Evolutionary conservation across 2,113 vertebrate species (phyloP).

Genomic region (Podarcis raffonei): DNA sequence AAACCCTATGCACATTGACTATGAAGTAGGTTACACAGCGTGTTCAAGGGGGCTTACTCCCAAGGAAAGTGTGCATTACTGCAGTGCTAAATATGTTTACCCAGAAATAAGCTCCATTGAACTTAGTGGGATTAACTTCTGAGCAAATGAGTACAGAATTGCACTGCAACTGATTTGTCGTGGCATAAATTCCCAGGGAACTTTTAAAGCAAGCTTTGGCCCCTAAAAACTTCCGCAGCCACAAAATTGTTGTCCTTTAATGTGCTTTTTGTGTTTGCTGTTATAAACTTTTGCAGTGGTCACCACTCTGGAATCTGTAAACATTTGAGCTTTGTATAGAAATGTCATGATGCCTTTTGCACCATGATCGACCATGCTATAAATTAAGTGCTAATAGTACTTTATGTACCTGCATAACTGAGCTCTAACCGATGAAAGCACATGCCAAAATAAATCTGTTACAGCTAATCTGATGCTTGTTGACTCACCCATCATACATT

Average conservation of each 20-base stretch:
- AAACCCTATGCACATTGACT: not conserved
- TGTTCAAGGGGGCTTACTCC: not conserved
- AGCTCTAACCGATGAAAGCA: not conserved
- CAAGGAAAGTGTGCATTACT: not conserved
- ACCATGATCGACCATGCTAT: too few relatives aligned
- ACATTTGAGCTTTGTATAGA: not conserved
- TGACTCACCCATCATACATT: not conserved
- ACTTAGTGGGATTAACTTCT: not conserved
- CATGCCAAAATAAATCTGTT: not conserved
- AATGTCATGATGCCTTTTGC: too few relatives aligned
- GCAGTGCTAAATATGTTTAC: not conserved
- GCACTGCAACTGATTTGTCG: not conserved
- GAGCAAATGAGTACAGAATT: not conserved
- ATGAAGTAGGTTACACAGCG: not conserved
- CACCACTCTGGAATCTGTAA: not conserved
- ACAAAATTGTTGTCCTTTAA: not conserved
- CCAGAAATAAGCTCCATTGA: not conserved
- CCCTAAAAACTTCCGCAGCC: not conserved
- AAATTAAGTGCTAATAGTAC: not conserved
- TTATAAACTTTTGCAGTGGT: not conserved
- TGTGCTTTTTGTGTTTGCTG: not conserved
- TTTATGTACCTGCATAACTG: not conserved
- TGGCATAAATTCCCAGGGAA: not conserved
- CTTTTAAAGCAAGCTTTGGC: not conserved
- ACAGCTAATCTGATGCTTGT: not conserved